phyloP scores from a whole-genome alignment of 2,797 vertebrate genomes.

The Harpagifer antarcticus region DNA sequence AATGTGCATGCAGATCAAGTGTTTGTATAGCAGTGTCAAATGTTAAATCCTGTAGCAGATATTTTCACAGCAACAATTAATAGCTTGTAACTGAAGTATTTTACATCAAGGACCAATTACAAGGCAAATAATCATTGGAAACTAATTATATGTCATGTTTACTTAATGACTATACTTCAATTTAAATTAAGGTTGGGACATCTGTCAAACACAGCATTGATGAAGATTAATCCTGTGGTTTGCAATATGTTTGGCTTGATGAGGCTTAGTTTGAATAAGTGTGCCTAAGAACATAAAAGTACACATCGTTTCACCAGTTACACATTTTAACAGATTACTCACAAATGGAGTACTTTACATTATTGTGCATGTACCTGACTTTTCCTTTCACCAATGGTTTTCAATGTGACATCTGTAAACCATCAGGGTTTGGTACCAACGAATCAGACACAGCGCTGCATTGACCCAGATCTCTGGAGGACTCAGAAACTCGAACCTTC shows the following conservation, averaged over 20 bases:
- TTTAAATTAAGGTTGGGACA: background rate
- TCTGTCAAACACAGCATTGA: too few species aligned
- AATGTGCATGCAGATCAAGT: background rate
- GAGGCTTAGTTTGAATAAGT: background rate
- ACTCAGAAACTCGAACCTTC: constrained; percentile 72
- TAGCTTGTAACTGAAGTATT: background rate
- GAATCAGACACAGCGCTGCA: constrained; percentile 34
- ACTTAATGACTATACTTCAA: background rate
- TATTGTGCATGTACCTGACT: background rate
- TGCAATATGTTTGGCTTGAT: background rate
- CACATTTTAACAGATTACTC: background rate
- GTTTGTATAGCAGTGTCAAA: background rate
- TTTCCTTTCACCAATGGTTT: background rate
- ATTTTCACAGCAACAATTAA: background rate
- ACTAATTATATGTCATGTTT: background rate
- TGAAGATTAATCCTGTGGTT: background rate
- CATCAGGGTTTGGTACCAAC: constrained; percentile 15
- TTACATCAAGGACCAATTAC: background rate
- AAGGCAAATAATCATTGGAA: background rate
- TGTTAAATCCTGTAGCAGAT: background rate
- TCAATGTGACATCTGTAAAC: constrained; percentile 15
- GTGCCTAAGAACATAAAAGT: background rate
- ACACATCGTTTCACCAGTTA: too few species aligned
- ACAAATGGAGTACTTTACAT: background rate
- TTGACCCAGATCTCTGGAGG: constrained; percentile 75